These are phyloP conservation scores for Lepidonotus clava DNA, from an alignment of 2,888 invertebrate species.

Conservation along the genomic window DNA sequence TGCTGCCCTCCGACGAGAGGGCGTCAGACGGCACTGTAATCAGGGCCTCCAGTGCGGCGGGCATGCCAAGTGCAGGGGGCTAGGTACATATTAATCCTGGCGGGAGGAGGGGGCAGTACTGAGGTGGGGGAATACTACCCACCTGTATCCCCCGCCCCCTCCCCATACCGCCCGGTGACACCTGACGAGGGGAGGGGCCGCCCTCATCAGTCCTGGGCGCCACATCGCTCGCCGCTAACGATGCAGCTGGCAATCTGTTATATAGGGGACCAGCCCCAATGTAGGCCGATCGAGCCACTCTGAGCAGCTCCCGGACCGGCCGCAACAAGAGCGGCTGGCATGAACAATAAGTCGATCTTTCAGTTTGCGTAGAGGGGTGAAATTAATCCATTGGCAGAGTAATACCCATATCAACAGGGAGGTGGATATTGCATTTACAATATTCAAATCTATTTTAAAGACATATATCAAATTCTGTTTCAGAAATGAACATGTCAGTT, in stretches of 20 bases:
- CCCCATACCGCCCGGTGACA: not conserved
- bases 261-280: not conserved
- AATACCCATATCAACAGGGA: too few species aligned
- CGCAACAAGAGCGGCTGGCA: not conserved
- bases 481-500: too few species aligned
- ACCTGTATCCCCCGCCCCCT: not conserved
- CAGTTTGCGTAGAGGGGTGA: too few species aligned
- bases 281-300: not conserved
- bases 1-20: not conserved
- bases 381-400: too few species aligned
- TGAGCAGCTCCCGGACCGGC: not conserved
- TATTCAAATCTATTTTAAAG: too few species aligned
- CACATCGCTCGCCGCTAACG: conserved; percentile 3
- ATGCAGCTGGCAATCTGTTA: not conserved
- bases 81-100: not conserved
- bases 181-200: not conserved
- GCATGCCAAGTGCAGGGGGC: not conserved
- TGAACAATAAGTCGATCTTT: too few species aligned
- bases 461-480: too few species aligned
- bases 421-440: too few species aligned
- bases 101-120: not conserved
- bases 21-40: not conserved
- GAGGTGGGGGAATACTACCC: not conserved
- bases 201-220: conserved; percentile 14
- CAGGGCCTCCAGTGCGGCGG: not conserved